Evolutionary conservation across 2,113 vertebrate species (phyloP).

Genomic region (Nansenia antarctica): DNA sequence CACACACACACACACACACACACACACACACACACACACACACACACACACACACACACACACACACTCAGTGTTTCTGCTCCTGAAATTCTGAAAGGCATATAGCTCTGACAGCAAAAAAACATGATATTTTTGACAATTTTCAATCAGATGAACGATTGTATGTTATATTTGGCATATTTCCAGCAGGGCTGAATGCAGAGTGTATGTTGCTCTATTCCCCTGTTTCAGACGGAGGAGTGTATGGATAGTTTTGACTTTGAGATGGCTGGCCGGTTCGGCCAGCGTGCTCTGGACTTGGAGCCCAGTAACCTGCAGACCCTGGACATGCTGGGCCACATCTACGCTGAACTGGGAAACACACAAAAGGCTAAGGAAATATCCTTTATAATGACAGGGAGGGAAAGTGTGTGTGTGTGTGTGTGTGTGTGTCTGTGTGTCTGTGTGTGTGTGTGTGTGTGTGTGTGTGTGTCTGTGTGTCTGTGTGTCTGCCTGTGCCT

Average conservation of each 20-base stretch:
- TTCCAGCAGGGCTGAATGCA: too few species aligned
- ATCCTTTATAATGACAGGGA: constrained; percentile 77
- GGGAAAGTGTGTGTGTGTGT: not conserved
- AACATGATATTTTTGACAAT: too few species aligned
- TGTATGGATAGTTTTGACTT: constrained; percentile 81
- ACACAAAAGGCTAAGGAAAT: constrained; percentile 76
- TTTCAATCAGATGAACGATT: too few species aligned
- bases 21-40: not conserved
- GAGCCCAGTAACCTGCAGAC: constrained; percentile 74
- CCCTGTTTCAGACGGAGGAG: constrained; percentile 74
- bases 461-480: not conserved
- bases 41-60: not conserved
- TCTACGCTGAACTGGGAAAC: constrained; percentile 78
- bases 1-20: not conserved
- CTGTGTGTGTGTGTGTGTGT: not conserved
- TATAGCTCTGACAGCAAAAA: too few species aligned
- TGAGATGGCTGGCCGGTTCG: constrained; percentile 78
- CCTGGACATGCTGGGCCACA: constrained; percentile 79
- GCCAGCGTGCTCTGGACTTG: constrained; percentile 78
- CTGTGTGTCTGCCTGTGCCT: constrained; percentile 71
- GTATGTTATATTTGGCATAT: too few species aligned
- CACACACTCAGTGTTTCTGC: not conserved
- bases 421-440: not conserved
- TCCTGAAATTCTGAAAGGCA: too few species aligned
- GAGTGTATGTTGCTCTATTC: too few species aligned